Conservation (phyloP, 2,113 vertebrate species). For the Saccopteryx bilineata region DNA sequence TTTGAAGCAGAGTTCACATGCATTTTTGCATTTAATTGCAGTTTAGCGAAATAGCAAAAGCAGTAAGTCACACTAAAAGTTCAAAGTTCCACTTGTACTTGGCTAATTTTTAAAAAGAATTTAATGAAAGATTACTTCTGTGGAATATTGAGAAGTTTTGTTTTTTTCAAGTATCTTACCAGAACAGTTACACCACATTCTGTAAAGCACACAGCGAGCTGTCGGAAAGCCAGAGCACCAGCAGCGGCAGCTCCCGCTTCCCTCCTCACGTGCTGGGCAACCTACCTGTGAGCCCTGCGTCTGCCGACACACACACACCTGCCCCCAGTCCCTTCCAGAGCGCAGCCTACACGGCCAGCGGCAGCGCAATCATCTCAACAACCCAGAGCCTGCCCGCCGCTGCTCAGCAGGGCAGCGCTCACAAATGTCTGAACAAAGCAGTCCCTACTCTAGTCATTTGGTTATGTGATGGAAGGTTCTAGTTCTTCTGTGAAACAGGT, state of each 20-base stretch:
- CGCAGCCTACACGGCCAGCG: background rate
- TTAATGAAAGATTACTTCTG: background rate
- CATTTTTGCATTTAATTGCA: conserved; percentile 22
- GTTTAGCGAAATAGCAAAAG: background rate
- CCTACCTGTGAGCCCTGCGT: too few species aligned
- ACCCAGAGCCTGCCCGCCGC: background rate
- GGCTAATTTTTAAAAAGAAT: background rate
- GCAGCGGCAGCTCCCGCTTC: background rate
- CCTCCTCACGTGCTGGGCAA: too few species aligned
- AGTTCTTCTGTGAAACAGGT: background rate
- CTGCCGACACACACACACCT: background rate
- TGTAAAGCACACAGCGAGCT: conserved; percentile 21
- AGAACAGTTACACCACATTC: background rate
- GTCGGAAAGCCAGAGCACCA: conserved; percentile 19
- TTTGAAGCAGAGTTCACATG: background rate
- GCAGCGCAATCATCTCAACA: background rate
- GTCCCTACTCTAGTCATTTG: background rate
- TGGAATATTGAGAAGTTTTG: background rate
- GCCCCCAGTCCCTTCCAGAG: background rate
- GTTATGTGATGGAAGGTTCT: background rate
- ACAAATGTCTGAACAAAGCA: background rate
- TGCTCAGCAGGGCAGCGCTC: background rate
- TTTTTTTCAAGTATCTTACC: conserved; percentile 34
- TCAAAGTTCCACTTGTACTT: conserved; percentile 6
- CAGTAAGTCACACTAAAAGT: conserved; percentile 24